phyloP scores from a whole-genome alignment of 2,113 vertebrate genomes.

The Saguinus imperator region DNA sequence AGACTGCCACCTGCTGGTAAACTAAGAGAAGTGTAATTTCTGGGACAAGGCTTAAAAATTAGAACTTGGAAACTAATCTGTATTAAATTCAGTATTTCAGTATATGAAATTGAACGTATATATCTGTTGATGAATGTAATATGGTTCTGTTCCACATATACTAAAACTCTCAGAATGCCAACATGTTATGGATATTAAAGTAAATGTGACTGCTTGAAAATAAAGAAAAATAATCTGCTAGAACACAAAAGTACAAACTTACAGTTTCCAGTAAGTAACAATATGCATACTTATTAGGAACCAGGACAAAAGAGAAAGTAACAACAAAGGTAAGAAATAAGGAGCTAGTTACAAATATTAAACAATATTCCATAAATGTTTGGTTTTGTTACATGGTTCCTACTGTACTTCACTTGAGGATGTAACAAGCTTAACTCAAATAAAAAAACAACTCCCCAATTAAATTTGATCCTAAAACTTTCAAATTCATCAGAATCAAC shows the following conservation, averaged over 20 bases:
- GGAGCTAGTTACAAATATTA: neutral
- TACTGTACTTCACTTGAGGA: neutral
- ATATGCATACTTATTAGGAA: too few species aligned
- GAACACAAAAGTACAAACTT: neutral
- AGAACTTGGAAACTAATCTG: neutral
- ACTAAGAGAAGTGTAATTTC: conserved; percentile 45
- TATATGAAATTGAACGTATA: neutral
- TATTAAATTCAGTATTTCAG: neutral
- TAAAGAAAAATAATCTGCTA: conserved; percentile 1
- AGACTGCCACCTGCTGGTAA: conserved; percentile 87
- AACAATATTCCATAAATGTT: neutral
- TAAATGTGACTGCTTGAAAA: neutral
- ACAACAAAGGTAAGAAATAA: neutral
- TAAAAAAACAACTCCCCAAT: neutral
- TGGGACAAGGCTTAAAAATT: neutral
- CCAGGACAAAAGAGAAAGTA: neutral
- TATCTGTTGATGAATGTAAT: neutral
- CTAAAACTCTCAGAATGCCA: neutral
- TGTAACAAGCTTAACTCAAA: neutral
- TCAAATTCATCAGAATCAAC: neutral
- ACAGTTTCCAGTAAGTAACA: neutral
- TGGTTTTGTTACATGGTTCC: neutral
- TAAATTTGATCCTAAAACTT: neutral
- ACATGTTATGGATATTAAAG: neutral
- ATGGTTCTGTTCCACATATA: neutral